Evolutionary conservation across 64 coral and sea anemone genomes (phyloP).

Genomic region (Stichodactyla helianthus): DNA sequence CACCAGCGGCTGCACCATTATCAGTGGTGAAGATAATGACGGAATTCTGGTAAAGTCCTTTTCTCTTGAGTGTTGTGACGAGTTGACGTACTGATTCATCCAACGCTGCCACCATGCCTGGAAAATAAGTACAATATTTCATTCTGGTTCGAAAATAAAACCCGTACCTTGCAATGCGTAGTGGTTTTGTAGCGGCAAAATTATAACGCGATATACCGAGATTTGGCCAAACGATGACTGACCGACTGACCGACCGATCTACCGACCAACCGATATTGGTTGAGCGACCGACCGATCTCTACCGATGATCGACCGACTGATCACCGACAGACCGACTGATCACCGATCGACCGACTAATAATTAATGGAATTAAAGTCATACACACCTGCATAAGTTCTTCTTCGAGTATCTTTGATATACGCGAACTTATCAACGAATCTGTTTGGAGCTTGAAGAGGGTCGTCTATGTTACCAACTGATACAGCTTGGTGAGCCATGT

Average conservation of each 20-base stretch:
- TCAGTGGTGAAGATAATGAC: slow-evolving; percentile 90
- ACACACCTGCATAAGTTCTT: slow-evolving; percentile 71
- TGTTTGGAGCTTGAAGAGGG: slow-evolving; percentile 75
- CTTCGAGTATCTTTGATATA: slow-evolving; percentile 71
- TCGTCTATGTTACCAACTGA: slow-evolving; percentile 72
- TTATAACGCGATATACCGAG: too few species aligned
- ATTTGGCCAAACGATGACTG: too few species aligned
- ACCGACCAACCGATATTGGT: neutral
- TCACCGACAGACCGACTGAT: too few species aligned
- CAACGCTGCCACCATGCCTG: slow-evolving; percentile 79
- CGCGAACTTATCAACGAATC: slow-evolving; percentile 61
- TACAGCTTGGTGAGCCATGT: slow-evolving; percentile 86
- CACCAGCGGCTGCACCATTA: slow-evolving; percentile 84
- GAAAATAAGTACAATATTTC: neutral
- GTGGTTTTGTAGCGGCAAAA: too few species aligned
- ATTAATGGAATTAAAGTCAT: neutral
- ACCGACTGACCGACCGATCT: too few species aligned
- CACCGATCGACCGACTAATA: too few species aligned
- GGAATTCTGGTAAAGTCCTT: slow-evolving; percentile 74
- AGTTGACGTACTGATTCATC: slow-evolving; percentile 80
- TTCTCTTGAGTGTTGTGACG: slow-evolving; percentile 61
- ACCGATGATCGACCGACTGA: neutral
- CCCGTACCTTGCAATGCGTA: too few species aligned
- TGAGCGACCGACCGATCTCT: neutral
- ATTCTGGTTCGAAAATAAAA: too few species aligned